Conservation (phyloP, 2,797 vertebrate species). For the Acanthurus lineatus region DNA sequence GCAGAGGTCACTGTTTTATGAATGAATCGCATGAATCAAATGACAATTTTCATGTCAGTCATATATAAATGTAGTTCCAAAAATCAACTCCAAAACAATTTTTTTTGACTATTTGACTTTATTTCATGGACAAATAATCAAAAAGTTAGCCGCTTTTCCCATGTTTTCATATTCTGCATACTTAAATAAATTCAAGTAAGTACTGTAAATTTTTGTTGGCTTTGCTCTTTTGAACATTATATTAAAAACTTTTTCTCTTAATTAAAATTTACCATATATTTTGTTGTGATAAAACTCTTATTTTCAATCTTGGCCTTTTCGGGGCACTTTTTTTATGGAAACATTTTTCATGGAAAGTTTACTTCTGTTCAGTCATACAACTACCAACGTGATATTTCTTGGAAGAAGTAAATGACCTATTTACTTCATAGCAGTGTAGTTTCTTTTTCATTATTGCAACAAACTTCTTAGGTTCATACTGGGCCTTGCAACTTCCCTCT, state of each 20-base stretch:
- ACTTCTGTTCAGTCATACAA: not conserved
- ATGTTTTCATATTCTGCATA: too few relatives aligned
- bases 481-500: not conserved
- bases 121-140: too few relatives aligned
- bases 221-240: not conserved
- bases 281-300: not conserved
- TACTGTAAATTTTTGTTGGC: too few relatives aligned
- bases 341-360: not conserved
- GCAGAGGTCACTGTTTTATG: not conserved
- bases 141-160: too few relatives aligned
- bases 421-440: too few relatives aligned
- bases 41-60: not conserved
- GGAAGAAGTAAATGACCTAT: not conserved
- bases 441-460: not conserved
- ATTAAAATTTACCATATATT: not conserved
- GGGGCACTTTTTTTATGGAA: not conserved
- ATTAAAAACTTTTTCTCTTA: not conserved
- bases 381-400: not conserved
- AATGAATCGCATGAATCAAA: not conserved
- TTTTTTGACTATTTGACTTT: too few relatives aligned
- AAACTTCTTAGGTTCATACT: not conserved
- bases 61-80: not conserved
- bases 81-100: not conserved
- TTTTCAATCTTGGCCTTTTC: not conserved
- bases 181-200: too few relatives aligned